Base-by-base conservation (phyloP, 2,113 vertebrate species). In the Caracal caracal region DNA sequence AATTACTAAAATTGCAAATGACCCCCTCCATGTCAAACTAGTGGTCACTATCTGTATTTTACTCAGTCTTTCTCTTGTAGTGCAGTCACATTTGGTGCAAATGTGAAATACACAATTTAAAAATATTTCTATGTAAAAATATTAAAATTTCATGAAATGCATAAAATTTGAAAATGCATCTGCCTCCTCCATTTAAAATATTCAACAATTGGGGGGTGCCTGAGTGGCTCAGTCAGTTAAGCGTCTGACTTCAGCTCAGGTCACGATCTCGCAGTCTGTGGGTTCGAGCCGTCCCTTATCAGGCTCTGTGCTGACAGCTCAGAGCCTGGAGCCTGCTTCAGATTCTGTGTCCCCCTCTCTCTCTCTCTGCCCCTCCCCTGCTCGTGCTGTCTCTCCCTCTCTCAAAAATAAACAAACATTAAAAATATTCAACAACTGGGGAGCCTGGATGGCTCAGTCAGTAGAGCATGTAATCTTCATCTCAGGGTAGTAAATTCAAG, bases 101-200 rank as follows among this genome's bases (percentile, higher is more conserved):
- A 86, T 86, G 22, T 81, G 19, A 94, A 90, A 40, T 79, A 59
- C 16, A 94, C 2, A 70, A 84, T 88, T 94, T 80, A 10, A 94
- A 96, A 96, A 90, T 81, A 79, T 51, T 90, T 94, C 43, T 68
- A 53, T 68, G 24, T 71, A 89, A 95, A 96, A 96, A 87, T 71
- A 66, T 61, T 95, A 89, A 89, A 79, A 6, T 93, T 93, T 61
- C 33, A 94, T 51, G 82, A 65, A 87, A 65, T 30, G 20, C 13
- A 81, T 37, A 95, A 96, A 95, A 85, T 78, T 24, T 79, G 35
- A 93, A 97, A 96, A 75, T 85, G 12, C 5, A 96, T 85, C 24
- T 85, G 10, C 49, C 4, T 75, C 40, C 33, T 95, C 30, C 30
- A 75, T 84, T 73, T 88, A 89, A 94, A 93, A 89, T 59, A 85